phyloP scores from a whole-genome alignment of 1,140 invertebrate species.

The Paraescarpia echinospica region DNA sequence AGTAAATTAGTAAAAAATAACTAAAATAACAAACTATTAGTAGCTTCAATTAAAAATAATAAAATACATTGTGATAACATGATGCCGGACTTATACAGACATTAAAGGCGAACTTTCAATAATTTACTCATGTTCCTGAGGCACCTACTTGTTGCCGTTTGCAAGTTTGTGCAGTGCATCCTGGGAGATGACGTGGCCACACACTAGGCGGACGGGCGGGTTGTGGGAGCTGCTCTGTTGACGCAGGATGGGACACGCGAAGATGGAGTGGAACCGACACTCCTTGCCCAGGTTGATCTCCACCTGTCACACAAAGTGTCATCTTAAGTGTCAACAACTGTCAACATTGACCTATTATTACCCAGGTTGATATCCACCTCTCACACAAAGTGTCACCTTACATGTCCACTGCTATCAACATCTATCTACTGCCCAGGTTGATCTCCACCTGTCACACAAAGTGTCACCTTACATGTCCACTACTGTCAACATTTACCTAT shows the following conservation, averaged over 20 bases:
- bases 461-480: neutral
- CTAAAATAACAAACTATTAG: no score
- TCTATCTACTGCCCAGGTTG: constrained; percentile 69
- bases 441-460: constrained; percentile 80
- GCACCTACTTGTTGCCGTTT: constrained; percentile 83
- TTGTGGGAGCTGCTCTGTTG: constrained; percentile 95
- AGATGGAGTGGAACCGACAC: constrained; percentile 93
- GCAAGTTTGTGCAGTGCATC: constrained; percentile 95
- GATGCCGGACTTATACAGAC: neutral
- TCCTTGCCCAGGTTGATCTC: constrained; percentile 87
- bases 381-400: neutral
- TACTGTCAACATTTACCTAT: no score
- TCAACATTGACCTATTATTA: no score
- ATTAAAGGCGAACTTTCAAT: neutral
- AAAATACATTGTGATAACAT: neutral
- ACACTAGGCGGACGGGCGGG: constrained; percentile 94
- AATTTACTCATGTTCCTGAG: constrained; percentile 7
- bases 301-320: constrained; percentile 67
- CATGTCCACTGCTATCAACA: no score
- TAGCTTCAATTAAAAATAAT: no score
- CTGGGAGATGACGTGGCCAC: constrained; percentile 96
- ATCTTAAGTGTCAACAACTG: neutral
- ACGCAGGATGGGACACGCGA: constrained; percentile 95
- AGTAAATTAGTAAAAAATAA: no score
- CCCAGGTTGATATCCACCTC: no score